Conservation (phyloP, 2,113 vertebrate genomes). For the Apus apus region DNA sequence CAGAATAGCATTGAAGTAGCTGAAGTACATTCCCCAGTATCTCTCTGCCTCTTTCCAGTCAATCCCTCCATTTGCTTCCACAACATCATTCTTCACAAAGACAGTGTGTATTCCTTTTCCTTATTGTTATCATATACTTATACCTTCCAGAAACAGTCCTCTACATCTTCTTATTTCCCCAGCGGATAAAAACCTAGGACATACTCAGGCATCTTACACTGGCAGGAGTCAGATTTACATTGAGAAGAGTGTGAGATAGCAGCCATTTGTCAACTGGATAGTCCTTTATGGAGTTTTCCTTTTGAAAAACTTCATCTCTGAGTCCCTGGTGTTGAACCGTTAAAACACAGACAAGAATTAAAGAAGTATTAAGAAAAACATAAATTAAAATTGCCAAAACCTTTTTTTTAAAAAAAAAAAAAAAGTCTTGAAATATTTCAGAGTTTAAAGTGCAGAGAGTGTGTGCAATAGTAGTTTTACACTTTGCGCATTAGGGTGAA, state of each 20-base stretch:
- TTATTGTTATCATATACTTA: background rate
- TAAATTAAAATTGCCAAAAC: background rate
- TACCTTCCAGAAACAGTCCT: background rate
- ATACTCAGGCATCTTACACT: background rate
- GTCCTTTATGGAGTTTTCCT: background rate
- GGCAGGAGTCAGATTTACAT: background rate
- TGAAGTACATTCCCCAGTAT: background rate
- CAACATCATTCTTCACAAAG: background rate
- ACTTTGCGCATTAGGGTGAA: background rate
- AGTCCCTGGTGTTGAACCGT: background rate
- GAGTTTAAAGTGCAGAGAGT: background rate
- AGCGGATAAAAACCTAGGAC: background rate
- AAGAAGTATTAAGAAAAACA: background rate
- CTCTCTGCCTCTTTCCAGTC: background rate
- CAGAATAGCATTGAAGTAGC: background rate
- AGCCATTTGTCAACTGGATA: background rate
- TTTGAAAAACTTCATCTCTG: background rate
- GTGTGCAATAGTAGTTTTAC: fast-evolving
- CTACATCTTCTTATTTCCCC: background rate
- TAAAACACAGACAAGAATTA: background rate
- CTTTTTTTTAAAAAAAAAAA: too few relatives aligned
- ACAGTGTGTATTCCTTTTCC: background rate
- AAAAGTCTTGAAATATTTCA: background rate
- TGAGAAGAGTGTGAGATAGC: background rate
- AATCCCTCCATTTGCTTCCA: background rate